Evolutionary conservation across 1,140 invertebrate genomes (phyloP), one percentile per base, ranked within the genome.

Genomic region (Sweltsa coloradensis): DNA sequence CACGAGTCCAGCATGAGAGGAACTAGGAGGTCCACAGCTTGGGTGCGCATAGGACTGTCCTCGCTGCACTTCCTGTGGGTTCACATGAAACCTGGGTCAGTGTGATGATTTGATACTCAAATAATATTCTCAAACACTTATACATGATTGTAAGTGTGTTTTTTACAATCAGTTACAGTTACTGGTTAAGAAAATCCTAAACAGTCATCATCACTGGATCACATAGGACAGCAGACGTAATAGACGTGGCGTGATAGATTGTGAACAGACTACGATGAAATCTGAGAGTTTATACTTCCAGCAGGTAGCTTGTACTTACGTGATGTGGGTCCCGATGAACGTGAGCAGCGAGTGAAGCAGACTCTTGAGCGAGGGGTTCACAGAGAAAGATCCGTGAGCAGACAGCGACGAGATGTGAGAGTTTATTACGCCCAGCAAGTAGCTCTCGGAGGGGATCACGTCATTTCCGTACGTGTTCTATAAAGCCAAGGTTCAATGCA

Each of bases 381-480:
- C 75, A 5, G 70, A 74, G 55, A 80, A 83, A 2, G 61, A 63
- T 21, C 68, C 60, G 52, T 74, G 70, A 46, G 71, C 68, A 21
- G 77, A 74, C 3, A 81, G 53, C 7, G 71, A 71, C 16, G 68
- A 68, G 9, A 77, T 64, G 47, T 75, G 73, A 11, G 52, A 45
- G 45, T 58, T 58, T 22, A 71, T 56, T 26, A 72, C 60, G 22
- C 73, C 73, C 48, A 81, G 66, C 5, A 89, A 74, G 51, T 85
- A 87, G 55, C 79, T 87, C 59, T 91, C 87, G 0, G 81, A 79
- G 19, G 86, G 86, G 52, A 90, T 81, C 5, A 87, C 79, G 58
- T 91, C 85, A 53, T 77, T 81, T 14, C 78, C 73, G 58, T 81
- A 85, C 4, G 77, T 75, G 34, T 75, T 75, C 83, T 86, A 60